Evolutionary conservation across 2,113 vertebrate species (phyloP).

Genomic region (Archilochus colubris): DNA sequence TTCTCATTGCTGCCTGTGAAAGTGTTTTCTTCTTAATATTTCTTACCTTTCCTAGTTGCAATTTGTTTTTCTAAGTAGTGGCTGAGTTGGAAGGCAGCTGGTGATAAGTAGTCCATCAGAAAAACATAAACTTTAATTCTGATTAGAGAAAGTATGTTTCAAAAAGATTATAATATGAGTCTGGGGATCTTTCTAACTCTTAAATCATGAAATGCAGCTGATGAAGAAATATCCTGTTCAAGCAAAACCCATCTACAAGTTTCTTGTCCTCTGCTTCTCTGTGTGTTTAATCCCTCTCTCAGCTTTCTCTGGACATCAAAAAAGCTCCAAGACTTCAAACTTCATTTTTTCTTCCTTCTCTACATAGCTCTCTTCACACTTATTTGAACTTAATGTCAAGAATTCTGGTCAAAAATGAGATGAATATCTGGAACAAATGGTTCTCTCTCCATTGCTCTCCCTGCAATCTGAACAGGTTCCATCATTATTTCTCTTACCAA

Average conservation of each 20-base stretch:
- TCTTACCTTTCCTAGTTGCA: not conserved
- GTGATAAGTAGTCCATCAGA: not conserved
- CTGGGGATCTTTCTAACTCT: not conserved
- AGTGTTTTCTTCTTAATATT: not conserved
- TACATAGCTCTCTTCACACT: not conserved
- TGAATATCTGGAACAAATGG: not conserved
- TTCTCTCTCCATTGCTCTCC: not conserved
- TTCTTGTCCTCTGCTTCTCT: not conserved
- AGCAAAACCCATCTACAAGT: not conserved
- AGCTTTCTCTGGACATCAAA: not conserved
- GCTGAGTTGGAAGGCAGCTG: not conserved
- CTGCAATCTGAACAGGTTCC: not conserved
- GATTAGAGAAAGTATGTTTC: not conserved
- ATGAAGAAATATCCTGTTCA: not conserved
- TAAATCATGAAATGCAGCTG: not conserved
- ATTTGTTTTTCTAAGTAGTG: not conserved
- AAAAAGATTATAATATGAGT: not conserved
- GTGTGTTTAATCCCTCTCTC: not conserved
- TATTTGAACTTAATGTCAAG: fast-evolving
- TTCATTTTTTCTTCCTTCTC: not conserved
- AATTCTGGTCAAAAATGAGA: not conserved
- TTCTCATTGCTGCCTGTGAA: not conserved
- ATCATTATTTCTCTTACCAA: not conserved
- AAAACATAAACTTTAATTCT: not conserved
- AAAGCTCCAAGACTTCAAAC: fast-evolving